Evolutionary conservation across 2,797 vertebrate species (phyloP), one percentile per base, ranked within the genome.

Genomic region (Pseudotriccus pelzelni): DNA sequence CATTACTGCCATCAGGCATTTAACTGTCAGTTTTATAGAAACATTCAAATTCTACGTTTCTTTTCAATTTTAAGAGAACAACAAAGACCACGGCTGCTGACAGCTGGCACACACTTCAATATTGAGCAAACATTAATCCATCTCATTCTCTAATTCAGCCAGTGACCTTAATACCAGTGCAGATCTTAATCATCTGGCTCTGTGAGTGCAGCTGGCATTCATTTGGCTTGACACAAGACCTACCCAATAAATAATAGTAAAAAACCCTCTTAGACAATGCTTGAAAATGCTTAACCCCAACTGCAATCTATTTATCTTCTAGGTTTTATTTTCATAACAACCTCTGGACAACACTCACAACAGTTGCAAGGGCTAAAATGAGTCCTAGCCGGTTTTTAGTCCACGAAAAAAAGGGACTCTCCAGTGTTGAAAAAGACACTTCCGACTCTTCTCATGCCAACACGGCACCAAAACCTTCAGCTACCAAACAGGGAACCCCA

Each of bases 151-250:
- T 94, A 95, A 94, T 94, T 95, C 88, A 95, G 90, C 79, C 82
- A 78, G 41, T 96, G 97, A 96, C 97, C 97, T 97, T 97, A 97
- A 98, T 97, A 96, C 96, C 95, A 89, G 74, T 94, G 85, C 91
- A 81, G 81, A 84, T 94, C 88, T 92, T 96, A 97, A 96, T 96
- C 97, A 96, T 96, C 95, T 70, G 90, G 60, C 39, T 85, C 18
- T 16, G 75, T 32, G 69, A 70, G 62, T 16, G 50, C 94, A 96
- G 96, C 93, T 91, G 94, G 87, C 75, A 78, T 30, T 37, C 17
- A 25, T 83, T 93, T 67, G 14, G 43, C 43, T 84, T 49, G 78
- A 85, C 44, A 43, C 14, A 53, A 55, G 78, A 70, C 80, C 49
- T 77, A 52, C 70, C 75, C 78, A 80, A 88, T 74, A 84, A 94